phyloP scores from a whole-genome alignment of 2,797 vertebrate genomes.

The Balearica regulorum region DNA sequence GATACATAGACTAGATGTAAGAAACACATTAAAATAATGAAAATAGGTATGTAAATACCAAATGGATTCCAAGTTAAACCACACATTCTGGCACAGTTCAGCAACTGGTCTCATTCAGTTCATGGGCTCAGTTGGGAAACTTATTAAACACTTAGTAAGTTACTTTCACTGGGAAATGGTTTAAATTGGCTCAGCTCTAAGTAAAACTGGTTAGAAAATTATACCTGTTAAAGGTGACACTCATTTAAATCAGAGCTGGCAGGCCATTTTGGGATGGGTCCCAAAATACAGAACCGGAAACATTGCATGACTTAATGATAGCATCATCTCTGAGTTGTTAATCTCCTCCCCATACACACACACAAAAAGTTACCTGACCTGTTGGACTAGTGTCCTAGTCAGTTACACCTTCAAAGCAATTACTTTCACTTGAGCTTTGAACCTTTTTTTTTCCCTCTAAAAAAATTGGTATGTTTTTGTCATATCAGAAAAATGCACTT shows the following conservation, averaged over 20 bases:
- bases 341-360: not conserved
- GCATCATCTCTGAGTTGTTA: fast-evolving
- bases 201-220: not conserved
- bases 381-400: not conserved
- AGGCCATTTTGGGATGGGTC: not conserved
- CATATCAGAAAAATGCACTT: not conserved
- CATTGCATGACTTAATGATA: not conserved
- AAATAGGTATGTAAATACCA: not conserved
- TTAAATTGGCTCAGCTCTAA: not conserved
- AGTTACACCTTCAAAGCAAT: not conserved
- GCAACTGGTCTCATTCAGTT: not conserved
- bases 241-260: not conserved
- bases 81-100: not conserved
- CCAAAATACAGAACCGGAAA: not conserved
- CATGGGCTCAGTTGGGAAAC: not conserved
- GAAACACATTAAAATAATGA: not conserved
- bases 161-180: not conserved
- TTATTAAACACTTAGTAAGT: not conserved
- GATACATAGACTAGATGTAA: not conserved
- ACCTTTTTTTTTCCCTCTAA: not conserved
- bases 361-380: not conserved
- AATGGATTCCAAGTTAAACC: not conserved
- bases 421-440: not conserved
- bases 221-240: not conserved
- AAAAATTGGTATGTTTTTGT: not conserved